Percentiles rank a stretch among this genome's conserved stretches.
These are phyloP conservation scores for Drosophila cognata DNA, from an alignment of 2,888 invertebrate genomes.

Conservation along the genomic window DNA sequence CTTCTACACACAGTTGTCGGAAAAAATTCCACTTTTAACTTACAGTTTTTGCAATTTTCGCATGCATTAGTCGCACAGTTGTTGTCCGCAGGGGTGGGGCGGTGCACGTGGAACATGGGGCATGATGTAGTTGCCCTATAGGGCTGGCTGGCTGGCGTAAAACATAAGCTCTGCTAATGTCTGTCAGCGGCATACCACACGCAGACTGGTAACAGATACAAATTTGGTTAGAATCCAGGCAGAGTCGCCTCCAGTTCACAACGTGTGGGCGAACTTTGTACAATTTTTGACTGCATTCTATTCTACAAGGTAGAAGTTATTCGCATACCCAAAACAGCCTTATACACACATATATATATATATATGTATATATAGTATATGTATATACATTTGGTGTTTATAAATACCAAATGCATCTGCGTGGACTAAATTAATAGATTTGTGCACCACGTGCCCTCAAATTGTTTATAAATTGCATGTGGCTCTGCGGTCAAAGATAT, in stretches of 20 bases:
- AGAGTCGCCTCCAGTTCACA: constrained; percentile 17
- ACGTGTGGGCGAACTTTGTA: constrained; percentile 49
- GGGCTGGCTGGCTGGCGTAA: constrained; percentile 20
- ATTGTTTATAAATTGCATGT: constrained; percentile 50
- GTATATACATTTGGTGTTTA: constrained; percentile 17
- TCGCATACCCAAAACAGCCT: constrained; percentile 20
- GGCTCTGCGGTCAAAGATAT: constrained; percentile 14
- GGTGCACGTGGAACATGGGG: neutral
- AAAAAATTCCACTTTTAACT: constrained; percentile 57
- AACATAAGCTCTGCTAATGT: constrained; percentile 71
- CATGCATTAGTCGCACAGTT: constrained; percentile 49
- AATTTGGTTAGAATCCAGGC: constrained; percentile 51
- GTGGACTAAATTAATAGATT: constrained; percentile 44
- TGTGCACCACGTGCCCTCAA: constrained; percentile 18
- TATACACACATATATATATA: neutral
- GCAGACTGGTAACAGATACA: constrained; percentile 62
- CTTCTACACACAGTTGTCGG: constrained; percentile 55
- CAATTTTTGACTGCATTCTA: constrained; percentile 58
- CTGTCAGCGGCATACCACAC: constrained; percentile 69
- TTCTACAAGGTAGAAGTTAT: constrained; percentile 31
- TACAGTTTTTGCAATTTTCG: constrained; percentile 62
- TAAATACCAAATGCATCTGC: constrained; percentile 28
- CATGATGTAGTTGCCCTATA: neutral
- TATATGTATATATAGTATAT: neutral
- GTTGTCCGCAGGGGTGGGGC: neutral